Evolutionary conservation across 2,797 vertebrate genomes (phyloP).

Genomic region (Rhabdomys pumilio): DNA sequence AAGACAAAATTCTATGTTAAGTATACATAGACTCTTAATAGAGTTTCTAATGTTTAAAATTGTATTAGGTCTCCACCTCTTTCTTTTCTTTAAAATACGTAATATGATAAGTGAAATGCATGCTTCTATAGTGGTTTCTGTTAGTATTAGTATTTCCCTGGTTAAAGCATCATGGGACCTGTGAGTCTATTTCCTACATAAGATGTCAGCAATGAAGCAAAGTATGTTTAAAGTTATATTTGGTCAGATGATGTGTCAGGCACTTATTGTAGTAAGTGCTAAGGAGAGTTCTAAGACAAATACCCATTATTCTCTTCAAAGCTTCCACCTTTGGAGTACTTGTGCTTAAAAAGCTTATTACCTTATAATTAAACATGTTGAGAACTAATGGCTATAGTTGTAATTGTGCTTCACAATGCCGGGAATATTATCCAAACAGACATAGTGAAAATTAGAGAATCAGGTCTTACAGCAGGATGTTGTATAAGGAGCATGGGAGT

Average conservation of each 20-base stretch:
- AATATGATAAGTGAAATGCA: not conserved
- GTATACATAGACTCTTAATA: not conserved
- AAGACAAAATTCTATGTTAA: not conserved
- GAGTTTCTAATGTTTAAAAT: not conserved
- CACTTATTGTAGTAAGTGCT: not conserved
- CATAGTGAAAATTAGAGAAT: not conserved
- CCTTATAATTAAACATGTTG: not conserved
- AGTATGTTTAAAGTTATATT: not conserved
- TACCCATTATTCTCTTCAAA: conserved; percentile 32
- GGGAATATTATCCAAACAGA: not conserved
- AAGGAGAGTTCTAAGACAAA: conserved; percentile 38
- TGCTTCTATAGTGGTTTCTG: not conserved
- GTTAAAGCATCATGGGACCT: not conserved
- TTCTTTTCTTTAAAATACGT: not conserved
- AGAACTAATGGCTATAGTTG: conserved; percentile 17
- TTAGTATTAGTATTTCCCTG: not conserved
- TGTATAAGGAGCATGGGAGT: not conserved
- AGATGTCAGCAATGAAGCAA: not conserved
- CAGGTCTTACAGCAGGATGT: not conserved
- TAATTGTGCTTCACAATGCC: conserved; percentile 11
- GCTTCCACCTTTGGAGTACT: not conserved
- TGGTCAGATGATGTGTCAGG: not conserved
- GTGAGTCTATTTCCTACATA: not conserved
- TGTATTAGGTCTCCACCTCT: not conserved
- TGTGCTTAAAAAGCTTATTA: conserved; percentile 19